Percentiles rank a stretch among this genome's conserved stretches.
These are phyloP conservation scores for Girardinus metallicus DNA, from an alignment of 2,797 vertebrate species.

Conservation along the genomic window DNA sequence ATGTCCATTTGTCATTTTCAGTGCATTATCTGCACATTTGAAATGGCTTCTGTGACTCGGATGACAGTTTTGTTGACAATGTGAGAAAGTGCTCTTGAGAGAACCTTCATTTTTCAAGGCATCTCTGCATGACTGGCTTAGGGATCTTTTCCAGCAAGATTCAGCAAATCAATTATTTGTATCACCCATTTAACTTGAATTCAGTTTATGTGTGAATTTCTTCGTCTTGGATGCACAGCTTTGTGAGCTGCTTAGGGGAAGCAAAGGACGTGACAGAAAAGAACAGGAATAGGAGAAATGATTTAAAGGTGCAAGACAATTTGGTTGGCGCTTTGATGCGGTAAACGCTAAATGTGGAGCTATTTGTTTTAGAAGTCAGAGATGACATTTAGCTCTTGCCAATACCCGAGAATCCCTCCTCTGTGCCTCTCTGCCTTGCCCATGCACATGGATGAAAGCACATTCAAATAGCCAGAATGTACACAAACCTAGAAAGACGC, in stretches of 20 bases:
- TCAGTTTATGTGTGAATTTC: neutral
- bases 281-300: neutral
- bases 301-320: slow-evolving; percentile 23
- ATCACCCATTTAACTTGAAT: neutral
- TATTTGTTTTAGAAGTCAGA: slow-evolving; percentile 69
- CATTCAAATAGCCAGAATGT: slow-evolving; percentile 16
- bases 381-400: slow-evolving; percentile 65
- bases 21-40: neutral
- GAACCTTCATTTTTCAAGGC: slow-evolving; percentile 7
- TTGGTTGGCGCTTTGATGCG: slow-evolving; percentile 40
- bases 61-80: slow-evolving; percentile 1
- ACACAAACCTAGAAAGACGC: slow-evolving; percentile 14
- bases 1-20: slow-evolving; percentile 1
- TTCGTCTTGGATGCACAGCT: neutral
- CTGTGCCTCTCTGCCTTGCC: slow-evolving; percentile 23
- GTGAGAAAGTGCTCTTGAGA: slow-evolving; percentile 3
- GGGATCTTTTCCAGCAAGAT: neutral
- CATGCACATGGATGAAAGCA: slow-evolving; percentile 26
- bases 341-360: slow-evolving; percentile 51
- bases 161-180: neutral
- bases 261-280: neutral
- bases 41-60: neutral
- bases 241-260: neutral
- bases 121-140: neutral
- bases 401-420: slow-evolving; percentile 31